Evolutionary conservation across 1,140 invertebrate genomes (phyloP).

Genomic region (Lucilia sericata): DNA sequence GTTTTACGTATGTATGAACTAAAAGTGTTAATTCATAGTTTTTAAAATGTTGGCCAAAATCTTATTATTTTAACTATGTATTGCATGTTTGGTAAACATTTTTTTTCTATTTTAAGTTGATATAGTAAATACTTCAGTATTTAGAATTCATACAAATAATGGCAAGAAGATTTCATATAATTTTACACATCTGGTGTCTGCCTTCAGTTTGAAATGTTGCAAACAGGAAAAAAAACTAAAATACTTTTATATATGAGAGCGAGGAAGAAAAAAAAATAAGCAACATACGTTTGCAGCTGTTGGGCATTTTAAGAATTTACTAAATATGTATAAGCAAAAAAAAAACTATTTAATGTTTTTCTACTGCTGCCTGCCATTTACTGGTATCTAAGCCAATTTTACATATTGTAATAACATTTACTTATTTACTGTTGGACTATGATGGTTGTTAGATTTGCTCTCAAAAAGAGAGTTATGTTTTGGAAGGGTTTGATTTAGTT

Average conservation of each 20-base stretch:
- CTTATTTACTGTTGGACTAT: not conserved
- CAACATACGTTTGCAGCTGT: not conserved
- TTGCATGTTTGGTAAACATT: not conserved
- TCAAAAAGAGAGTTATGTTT: too few relatives aligned
- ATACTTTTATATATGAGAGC: not conserved
- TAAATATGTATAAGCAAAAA: constrained; percentile 2
- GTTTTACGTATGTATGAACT: not conserved
- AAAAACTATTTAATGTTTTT: not conserved
- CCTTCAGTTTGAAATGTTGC: not conserved
- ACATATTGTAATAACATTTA: constrained; percentile 36
- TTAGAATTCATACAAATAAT: not conserved
- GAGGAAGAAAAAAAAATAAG: not conserved
- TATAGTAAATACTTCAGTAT: not conserved
- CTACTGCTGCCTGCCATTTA: not conserved
- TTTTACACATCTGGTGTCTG: constrained; percentile 22
- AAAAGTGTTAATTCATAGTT: constrained; percentile 5
- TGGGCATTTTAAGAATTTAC: not conserved
- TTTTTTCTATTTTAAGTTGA: not conserved
- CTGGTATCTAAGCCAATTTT: constrained; percentile 13
- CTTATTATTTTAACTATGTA: not conserved
- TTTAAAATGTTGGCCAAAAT: constrained; percentile 20
- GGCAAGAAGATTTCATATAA: not conserved
- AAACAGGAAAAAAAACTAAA: not conserved
- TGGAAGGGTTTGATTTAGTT: too few relatives aligned
- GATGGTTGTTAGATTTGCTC: too few relatives aligned